Percentiles rank a stretch among this genome's conserved stretches.
Conservation (phyloP, 1,140 invertebrate genomes). For the Xylocopa sonorina region DNA sequence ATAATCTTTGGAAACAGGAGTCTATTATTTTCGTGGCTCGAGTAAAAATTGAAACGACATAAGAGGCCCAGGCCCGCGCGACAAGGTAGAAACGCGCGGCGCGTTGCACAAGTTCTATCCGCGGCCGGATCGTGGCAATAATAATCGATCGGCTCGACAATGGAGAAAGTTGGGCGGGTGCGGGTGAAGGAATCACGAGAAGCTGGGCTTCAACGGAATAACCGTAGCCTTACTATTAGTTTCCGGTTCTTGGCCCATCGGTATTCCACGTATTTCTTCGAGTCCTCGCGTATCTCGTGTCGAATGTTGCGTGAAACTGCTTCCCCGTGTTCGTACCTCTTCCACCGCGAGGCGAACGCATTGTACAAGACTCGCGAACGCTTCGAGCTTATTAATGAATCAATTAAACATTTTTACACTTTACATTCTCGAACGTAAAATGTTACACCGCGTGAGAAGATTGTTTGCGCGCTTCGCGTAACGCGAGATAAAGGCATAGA, state of each 20-base stretch:
- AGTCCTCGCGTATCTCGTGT: slow-evolving; percentile 10
- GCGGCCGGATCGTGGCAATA: slow-evolving; percentile 55
- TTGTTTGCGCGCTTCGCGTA: not conserved
- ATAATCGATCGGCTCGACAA: slow-evolving; percentile 67
- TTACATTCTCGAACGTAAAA: too few relatives aligned
- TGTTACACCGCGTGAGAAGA: slow-evolving; percentile 10
- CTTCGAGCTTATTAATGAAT: not conserved
- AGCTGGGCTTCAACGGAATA: slow-evolving; percentile 14
- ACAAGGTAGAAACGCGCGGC: slow-evolving; percentile 32
- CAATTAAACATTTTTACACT: slow-evolving; percentile 13
- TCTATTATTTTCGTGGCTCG: slow-evolving; percentile 37
- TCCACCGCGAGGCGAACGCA: not conserved
- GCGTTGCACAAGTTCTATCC: slow-evolving; percentile 57
- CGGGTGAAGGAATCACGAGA: slow-evolving; percentile 51
- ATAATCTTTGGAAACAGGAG: slow-evolving; percentile 27
- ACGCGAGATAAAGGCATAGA: not conserved
- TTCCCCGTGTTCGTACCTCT: not conserved
- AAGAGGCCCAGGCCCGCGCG: not conserved
- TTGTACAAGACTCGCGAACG: too few relatives aligned
- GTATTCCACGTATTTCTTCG: slow-evolving; percentile 23
- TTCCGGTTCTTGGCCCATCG: slow-evolving; percentile 28
- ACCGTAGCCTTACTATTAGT: slow-evolving; percentile 19
- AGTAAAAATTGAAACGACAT: slow-evolving; percentile 33
- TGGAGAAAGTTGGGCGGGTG: slow-evolving; percentile 63
- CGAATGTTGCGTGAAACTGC: slow-evolving; percentile 1